Evolutionary conservation across 2,888 invertebrate genomes (phyloP).

Genomic region (Xestia sexstrigata): DNA sequence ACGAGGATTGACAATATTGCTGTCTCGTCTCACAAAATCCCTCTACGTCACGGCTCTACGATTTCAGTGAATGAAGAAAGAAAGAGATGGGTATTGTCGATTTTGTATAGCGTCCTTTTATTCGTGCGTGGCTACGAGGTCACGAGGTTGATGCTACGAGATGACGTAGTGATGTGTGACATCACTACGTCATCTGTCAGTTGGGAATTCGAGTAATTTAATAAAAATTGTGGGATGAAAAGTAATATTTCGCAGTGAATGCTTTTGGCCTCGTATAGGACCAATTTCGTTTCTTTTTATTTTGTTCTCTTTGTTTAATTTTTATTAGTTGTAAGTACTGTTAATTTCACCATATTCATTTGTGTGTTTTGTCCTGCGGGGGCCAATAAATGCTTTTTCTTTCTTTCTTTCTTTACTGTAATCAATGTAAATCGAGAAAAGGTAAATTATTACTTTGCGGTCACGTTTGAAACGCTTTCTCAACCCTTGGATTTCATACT

Average conservation of each 20-base stretch:
- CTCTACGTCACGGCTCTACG: slow-evolving; percentile 4
- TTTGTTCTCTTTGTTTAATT: too few relatives aligned
- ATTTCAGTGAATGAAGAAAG: slow-evolving; percentile 39
- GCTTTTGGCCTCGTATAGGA: too few relatives aligned
- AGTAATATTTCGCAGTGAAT: neutral
- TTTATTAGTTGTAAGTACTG: too few relatives aligned
- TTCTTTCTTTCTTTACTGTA: too few relatives aligned
- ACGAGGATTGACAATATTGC: slow-evolving; percentile 18
- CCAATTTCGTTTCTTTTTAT: too few relatives aligned
- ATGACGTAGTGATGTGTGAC: neutral
- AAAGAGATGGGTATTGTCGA: slow-evolving; percentile 9
- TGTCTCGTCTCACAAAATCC: slow-evolving; percentile 23
- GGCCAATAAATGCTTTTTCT: too few relatives aligned
- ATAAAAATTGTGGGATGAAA: neutral
- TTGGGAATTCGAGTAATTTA: neutral
- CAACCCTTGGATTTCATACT: neutral
- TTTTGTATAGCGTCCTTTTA: slow-evolving; percentile 3
- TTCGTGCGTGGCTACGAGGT: neutral
- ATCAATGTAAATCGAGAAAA: neutral
- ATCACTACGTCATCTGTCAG: too few relatives aligned
- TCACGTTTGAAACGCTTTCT: neutral
- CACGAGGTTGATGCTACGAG: neutral
- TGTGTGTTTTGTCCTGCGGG: too few relatives aligned
- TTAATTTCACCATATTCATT: too few relatives aligned
- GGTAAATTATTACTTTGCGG: neutral